phyloP scores from a whole-genome alignment of 1,140 invertebrate genomes.

The Lasioglossum albipes region DNA sequence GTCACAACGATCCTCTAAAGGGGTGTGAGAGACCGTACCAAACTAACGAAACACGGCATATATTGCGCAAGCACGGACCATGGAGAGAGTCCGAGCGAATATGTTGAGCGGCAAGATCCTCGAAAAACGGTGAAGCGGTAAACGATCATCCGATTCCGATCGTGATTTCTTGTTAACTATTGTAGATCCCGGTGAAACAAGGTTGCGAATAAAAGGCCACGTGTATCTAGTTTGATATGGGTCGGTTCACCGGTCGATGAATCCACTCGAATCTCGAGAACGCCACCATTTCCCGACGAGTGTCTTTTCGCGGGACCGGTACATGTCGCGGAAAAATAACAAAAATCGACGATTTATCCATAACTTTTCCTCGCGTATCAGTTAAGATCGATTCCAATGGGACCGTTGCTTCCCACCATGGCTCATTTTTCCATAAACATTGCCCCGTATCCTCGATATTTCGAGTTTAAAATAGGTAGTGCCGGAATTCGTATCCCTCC shows the following conservation, averaged over 20 bases:
- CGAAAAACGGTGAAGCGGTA: slow-evolving; percentile 46
- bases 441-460: slow-evolving; percentile 4
- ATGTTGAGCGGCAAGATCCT: slow-evolving; percentile 45
- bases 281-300: slow-evolving; percentile 32
- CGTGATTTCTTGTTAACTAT: background rate
- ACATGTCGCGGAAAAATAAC: slow-evolving; percentile 39
- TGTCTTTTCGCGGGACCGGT: slow-evolving; percentile 24
- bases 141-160: slow-evolving; percentile 21
- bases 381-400: background rate
- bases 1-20: background rate
- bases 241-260: background rate
- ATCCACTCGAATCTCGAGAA: background rate
- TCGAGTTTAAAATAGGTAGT: slow-evolving; percentile 32
- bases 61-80: slow-evolving; percentile 64
- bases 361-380: background rate
- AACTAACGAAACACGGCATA: no score
- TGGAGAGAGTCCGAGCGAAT: slow-evolving; percentile 49
- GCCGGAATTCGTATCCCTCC: slow-evolving; percentile 23
- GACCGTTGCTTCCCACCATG: background rate
- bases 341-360: slow-evolving; percentile 31
- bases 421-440: background rate
- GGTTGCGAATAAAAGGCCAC: background rate
- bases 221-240: slow-evolving; percentile 27
- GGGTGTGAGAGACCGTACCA: slow-evolving; percentile 8
- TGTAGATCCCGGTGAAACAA: no score